These are phyloP conservation scores for Chaitophorus viminalis DNA, from an alignment of 2,888 invertebrate species.

Conservation along the genomic window DNA sequence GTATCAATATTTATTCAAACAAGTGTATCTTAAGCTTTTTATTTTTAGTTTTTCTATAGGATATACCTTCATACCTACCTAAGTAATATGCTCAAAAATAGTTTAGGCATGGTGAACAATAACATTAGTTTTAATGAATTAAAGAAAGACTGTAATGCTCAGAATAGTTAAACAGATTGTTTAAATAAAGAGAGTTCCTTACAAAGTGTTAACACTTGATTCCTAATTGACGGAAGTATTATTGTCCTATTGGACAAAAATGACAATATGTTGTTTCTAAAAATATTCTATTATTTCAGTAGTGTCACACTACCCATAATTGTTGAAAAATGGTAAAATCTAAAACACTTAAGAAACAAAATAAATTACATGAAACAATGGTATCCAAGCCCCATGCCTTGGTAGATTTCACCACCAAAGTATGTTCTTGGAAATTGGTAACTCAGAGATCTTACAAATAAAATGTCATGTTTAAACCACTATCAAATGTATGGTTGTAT, in stretches of 20 bases:
- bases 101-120: slow-evolving; percentile 48
- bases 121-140: slow-evolving; percentile 43
- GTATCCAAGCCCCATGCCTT: neutral
- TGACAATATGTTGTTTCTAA: slow-evolving; percentile 37
- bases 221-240: slow-evolving; percentile 58
- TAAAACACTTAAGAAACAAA: slow-evolving; percentile 38
- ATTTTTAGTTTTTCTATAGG: neutral
- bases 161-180: slow-evolving; percentile 50
- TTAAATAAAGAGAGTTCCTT: slow-evolving; percentile 33
- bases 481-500: neutral
- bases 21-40: neutral
- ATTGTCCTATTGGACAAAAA: slow-evolving; percentile 37
- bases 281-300: slow-evolving; percentile 56
- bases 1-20: slow-evolving; percentile 30
- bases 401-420: slow-evolving; percentile 6
- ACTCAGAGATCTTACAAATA: neutral
- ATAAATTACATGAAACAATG: slow-evolving; percentile 49
- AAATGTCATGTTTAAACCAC: slow-evolving; percentile 1
- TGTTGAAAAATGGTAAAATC: slow-evolving; percentile 17
- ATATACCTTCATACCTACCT: neutral
- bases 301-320: slow-evolving; percentile 27
- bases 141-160: slow-evolving; percentile 37
- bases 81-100: slow-evolving; percentile 9
- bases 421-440: neutral
- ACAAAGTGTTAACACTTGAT: slow-evolving; percentile 39